Percentiles rank a stretch among this genome's conserved stretches.
phyloP scores from a whole-genome alignment of 1,140 invertebrate species.

The Stratiolaelaps scimitus region DNA sequence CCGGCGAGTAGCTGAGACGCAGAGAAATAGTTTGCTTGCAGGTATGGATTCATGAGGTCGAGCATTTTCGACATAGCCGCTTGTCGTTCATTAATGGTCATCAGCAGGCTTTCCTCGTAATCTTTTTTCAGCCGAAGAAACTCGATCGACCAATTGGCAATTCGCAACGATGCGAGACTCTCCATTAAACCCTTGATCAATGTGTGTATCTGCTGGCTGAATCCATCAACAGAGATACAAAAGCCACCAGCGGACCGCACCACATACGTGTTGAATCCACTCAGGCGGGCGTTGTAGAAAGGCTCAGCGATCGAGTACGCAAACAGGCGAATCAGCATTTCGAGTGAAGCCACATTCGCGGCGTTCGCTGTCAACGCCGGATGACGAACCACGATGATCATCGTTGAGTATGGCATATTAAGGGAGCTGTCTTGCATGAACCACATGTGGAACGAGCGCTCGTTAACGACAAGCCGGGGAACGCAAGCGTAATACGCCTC shows the following conservation, averaged over 20 bases:
- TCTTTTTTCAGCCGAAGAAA: slow-evolving; percentile 1
- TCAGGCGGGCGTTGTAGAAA: slow-evolving; percentile 19
- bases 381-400: neutral
- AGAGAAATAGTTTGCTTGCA: slow-evolving; percentile 13
- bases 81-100: slow-evolving; percentile 17
- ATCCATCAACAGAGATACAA: neutral
- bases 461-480: slow-evolving; percentile 1
- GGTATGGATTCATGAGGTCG: slow-evolving; percentile 8
- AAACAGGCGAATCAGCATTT: slow-evolving; percentile 20
- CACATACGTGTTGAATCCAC: slow-evolving; percentile 6
- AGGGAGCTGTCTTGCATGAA: slow-evolving; percentile 26
- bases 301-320: neutral
- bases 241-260: neutral
- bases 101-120: neutral
- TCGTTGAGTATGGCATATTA: neutral
- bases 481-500: neutral
- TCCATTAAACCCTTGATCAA: neutral
- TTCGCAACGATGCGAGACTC: neutral
- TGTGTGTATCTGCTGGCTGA: neutral
- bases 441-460: slow-evolving; percentile 17
- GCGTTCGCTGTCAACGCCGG: neutral
- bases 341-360: neutral
- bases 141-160: neutral
- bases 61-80: neutral
- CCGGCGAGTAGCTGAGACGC: neutral